Evolutionary conservation across 2,888 invertebrate species (phyloP), one percentile per base, ranked within the genome.

Genomic region (Crossocerus cetratus): DNA sequence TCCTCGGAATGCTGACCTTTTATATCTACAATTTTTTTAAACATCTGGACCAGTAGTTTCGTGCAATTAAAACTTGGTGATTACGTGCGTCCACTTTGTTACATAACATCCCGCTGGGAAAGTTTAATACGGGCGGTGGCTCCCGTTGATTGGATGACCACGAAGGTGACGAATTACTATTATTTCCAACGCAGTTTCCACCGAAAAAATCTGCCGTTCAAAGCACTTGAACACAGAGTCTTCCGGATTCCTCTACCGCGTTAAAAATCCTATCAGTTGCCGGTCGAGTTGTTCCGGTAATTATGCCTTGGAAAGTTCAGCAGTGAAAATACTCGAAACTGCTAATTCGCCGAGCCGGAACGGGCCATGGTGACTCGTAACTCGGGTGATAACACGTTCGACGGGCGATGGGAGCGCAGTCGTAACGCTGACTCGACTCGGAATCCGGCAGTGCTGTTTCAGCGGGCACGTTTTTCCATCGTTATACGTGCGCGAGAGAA

Each of bases 391-490:
- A 49, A 49, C 16, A 16, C 16, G 49, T 16, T 49, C 49, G 49
- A 49, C 3, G 1, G 49, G 16, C 49, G 49, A 16, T 32, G 49
- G 16, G 14, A 16, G 49, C 49, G 43, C n/a, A 13, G 23, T 21
- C 42, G 42, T 55, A 61, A 61, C 56, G 59, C 75, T 75, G 69
- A 72, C 69, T 75, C 67, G 11, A 32, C 60, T 32, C 13, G 21
- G 57, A 21, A 63, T 68, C 8, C 60, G 13, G 62, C 49, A 32
- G 32, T 65, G 72, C 65, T 56, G 70, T 14, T 72, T 65, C 66
- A 66, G 68, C 61, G 56, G 21, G 22, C 69, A 76, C 76, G 71
- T 76, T 70, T 72, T 68, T 62, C 69, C n/a, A 53, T 57, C 45
- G 42, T 32, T 32, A n/a, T 8, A 5, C n/a, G 3, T 59, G 68